These are phyloP conservation scores for Palaemon carinicauda DNA, from an alignment of 1,140 invertebrate species.

Conservation along the genomic window DNA sequence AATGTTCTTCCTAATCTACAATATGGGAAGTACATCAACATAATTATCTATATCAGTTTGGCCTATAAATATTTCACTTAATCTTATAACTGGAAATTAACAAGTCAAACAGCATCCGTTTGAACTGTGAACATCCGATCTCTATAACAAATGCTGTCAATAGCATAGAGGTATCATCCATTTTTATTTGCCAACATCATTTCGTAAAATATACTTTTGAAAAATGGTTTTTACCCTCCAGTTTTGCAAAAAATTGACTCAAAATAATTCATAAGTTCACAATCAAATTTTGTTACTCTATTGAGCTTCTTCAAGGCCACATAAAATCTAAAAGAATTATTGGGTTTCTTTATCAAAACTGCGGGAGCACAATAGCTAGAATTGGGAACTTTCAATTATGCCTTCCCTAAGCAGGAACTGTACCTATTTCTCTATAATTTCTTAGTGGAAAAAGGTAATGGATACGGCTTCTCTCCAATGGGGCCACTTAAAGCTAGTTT, in stretches of 20 bases:
- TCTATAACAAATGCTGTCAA: background rate
- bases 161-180: background rate
- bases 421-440: background rate
- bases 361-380: background rate
- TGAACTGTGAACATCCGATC: background rate
- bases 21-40: no score
- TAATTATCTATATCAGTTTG: background rate
- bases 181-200: background rate
- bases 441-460: background rate
- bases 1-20: no score
- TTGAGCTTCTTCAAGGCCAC: background rate
- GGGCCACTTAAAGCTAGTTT: background rate
- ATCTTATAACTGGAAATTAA: background rate
- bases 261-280: no score
- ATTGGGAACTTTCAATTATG: background rate
- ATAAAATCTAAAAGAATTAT: background rate
- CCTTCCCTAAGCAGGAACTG: background rate
- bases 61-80: background rate
- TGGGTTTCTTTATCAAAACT: background rate
- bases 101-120: background rate
- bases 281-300: background rate
- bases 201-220: background rate
- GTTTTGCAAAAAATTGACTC: background rate
- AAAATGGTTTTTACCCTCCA: background rate
- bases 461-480: background rate